These are phyloP conservation scores for Lepidochitona cinerea DNA, from an alignment of 2,888 invertebrate genomes.

Conservation along the genomic window DNA sequence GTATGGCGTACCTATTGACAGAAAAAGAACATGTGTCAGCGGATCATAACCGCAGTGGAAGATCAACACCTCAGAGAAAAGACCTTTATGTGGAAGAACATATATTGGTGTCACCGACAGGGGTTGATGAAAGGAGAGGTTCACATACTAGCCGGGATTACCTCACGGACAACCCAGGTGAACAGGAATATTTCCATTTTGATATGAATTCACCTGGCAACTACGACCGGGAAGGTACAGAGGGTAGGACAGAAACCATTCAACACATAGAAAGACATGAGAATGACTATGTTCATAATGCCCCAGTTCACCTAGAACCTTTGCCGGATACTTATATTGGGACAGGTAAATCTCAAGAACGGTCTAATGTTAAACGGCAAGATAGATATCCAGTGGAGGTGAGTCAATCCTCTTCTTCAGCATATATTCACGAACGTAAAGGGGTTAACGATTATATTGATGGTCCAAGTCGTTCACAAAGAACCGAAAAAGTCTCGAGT, in stretches of 20 bases:
- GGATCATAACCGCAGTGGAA: not conserved
- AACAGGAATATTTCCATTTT: not conserved
- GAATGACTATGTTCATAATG: not conserved
- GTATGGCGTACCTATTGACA: not conserved
- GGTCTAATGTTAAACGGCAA: not conserved
- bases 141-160: not conserved
- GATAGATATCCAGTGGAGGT: not conserved
- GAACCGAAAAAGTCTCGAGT: not conserved
- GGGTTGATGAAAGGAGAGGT: not conserved
- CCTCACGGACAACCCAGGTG: not conserved
- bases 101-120: not conserved
- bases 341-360: not conserved
- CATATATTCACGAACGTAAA: not conserved
- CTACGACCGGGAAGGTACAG: not conserved
- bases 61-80: not conserved
- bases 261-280: not conserved
- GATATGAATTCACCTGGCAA: not conserved
- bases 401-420: not conserved
- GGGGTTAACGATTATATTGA: not conserved
- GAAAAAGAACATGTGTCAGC: not conserved
- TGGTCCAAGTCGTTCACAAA: not conserved
- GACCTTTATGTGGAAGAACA: slow-evolving; percentile 2
- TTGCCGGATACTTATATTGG: slow-evolving; percentile 7
- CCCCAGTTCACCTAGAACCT: not conserved
- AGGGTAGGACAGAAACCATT: not conserved